These are phyloP conservation scores for Psylliodes chrysocephalus DNA, from an alignment of 2,888 invertebrate species.

Conservation along the genomic window DNA sequence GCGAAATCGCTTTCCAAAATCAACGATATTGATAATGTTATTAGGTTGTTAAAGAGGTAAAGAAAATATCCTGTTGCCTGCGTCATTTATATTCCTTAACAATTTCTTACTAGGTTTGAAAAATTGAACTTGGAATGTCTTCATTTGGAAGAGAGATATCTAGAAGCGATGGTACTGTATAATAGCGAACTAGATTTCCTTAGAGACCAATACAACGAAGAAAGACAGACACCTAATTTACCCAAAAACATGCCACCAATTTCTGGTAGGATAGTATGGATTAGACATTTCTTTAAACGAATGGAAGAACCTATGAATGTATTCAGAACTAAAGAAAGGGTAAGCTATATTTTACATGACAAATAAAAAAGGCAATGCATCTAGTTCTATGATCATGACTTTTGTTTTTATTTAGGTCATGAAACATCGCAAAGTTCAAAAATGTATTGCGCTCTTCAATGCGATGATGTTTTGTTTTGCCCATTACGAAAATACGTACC, in stretches of 20 bases:
- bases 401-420: constrained; percentile 65
- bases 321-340: constrained; percentile 62
- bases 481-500: constrained; percentile 85
- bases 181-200: constrained; percentile 76
- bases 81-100: too few relatives aligned
- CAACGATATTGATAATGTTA: constrained; percentile 60
- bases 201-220: constrained; percentile 82
- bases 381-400: background rate
- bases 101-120: constrained; percentile 80
- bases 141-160: constrained; percentile 78
- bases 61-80: too few relatives aligned
- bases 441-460: constrained; percentile 81
- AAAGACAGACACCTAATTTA: constrained; percentile 77
- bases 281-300: constrained; percentile 78
- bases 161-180: constrained; percentile 75
- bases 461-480: constrained; percentile 81
- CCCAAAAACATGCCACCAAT: constrained; percentile 83
- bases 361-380: background rate
- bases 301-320: constrained; percentile 81
- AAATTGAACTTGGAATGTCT: constrained; percentile 77
- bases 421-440: constrained; percentile 74
- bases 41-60: constrained; percentile 59
- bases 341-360: constrained; percentile 31
- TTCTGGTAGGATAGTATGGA: constrained; percentile 85
- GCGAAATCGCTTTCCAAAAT: constrained; percentile 65